phyloP scores from a whole-genome alignment of 2,113 vertebrate genomes.

The Vidua macroura region DNA sequence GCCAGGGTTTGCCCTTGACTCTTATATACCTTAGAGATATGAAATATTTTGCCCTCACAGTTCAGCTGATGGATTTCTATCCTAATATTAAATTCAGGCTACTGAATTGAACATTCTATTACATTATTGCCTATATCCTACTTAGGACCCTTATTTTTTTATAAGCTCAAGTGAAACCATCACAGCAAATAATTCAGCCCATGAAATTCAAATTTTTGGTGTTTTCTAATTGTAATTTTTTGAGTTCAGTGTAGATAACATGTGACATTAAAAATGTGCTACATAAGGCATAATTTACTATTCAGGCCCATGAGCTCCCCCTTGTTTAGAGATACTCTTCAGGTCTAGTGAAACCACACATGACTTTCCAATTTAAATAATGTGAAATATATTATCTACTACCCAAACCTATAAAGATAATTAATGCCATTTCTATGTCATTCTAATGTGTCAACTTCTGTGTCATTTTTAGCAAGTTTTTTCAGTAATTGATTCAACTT shows the following conservation, averaged over 20 bases:
- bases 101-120: background rate
- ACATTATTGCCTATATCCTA: background rate
- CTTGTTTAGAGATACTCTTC: background rate
- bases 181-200: background rate
- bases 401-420: background rate
- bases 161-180: background rate
- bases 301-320: background rate
- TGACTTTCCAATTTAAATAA: background rate
- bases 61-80: background rate
- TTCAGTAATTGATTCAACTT: background rate
- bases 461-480: background rate
- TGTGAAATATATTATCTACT: background rate
- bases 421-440: background rate
- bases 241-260: background rate
- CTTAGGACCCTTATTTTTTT: background rate
- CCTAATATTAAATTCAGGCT: background rate
- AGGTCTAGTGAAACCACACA: background rate
- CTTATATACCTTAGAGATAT: background rate
- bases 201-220: background rate
- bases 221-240: background rate
- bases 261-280: background rate
- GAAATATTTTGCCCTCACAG: background rate
- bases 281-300: background rate
- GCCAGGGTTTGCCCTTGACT: background rate
- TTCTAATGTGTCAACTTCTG: background rate